A percentile compares a stretch with the other conserved stretches of the same genome.
Conservation (phyloP, 2,113 vertebrate species). For the Phalacrocorax aristotelis region DNA sequence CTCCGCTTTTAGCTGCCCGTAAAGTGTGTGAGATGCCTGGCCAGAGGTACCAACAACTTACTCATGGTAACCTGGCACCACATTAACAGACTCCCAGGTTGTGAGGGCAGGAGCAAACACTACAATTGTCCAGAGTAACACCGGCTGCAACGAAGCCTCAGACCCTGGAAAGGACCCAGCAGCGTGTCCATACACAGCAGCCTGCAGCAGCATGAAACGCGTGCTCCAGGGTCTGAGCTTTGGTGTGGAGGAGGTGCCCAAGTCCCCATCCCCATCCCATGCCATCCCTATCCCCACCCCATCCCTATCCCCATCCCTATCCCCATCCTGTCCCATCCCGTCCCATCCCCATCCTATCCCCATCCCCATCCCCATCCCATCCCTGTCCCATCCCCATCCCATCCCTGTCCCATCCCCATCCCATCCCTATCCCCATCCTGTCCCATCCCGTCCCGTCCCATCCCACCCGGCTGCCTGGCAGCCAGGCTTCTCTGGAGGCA, state of each 20-base stretch:
- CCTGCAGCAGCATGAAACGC: accelerated
- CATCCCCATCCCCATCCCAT: neutral
- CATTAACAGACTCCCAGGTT: neutral
- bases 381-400: no score
- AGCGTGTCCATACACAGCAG: neutral
- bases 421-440: no score
- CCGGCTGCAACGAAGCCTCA: accelerated
- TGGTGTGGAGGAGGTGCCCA: neutral
- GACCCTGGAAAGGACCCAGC: neutral
- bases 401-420: no score
- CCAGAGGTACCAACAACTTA: neutral
- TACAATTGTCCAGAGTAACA: no score
- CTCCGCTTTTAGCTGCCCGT: neutral
- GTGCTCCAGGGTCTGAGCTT: no score
- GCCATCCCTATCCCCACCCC: no score
- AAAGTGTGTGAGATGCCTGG: neutral
- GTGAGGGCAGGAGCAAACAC: neutral
- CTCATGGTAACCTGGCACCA: neutral
- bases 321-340: neutral
- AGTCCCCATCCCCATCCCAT: no score
- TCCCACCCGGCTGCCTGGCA: neutral
- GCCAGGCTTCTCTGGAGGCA: neutral
- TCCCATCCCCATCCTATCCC: neutral
- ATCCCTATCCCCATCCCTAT: no score
- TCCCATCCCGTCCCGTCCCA: neutral